Percentiles rank a stretch among this genome's conserved stretches.
phyloP scores from a whole-genome alignment of 2,888 invertebrate species.

The Acronicta leporina region DNA sequence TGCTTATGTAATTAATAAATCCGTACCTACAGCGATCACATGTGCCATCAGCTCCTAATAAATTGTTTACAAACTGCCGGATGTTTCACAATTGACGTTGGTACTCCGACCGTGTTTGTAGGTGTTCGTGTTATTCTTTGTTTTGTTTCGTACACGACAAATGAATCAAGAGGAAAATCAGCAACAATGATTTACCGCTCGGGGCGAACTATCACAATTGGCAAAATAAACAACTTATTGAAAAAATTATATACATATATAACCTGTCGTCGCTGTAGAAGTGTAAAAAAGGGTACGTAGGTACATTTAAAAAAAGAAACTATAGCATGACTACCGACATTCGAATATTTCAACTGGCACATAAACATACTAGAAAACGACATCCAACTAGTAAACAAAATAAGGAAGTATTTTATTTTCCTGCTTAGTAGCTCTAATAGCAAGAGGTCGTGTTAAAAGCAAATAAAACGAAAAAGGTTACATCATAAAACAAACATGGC shows the following conservation, averaged over 20 bases:
- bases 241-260: no score
- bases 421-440: conserved; percentile 9
- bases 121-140: conserved; percentile 3
- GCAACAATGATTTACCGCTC: background rate
- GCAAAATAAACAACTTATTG: background rate
- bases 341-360: no score
- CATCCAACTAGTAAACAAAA: background rate
- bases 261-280: no score
- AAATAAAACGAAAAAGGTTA: conserved; percentile 42
- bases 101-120: background rate
- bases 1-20: no score
- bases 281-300: no score
- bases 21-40: no score
- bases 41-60: no score
- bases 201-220: background rate
- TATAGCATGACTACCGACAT: no score
- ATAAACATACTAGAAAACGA: no score
- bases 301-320: no score
- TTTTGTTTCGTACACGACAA: conserved; percentile 1
- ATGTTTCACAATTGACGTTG: conserved; percentile 16
- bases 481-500: conserved; percentile 31
- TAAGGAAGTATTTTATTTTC: conserved; percentile 8
- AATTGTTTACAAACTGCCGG: conserved; percentile 10
- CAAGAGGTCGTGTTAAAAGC: conserved; percentile 23
- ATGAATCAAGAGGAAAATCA: background rate